These are phyloP conservation scores for Sebastes steindachneri DNA, from an alignment of 2,797 vertebrate species.

Conservation along the genomic window DNA sequence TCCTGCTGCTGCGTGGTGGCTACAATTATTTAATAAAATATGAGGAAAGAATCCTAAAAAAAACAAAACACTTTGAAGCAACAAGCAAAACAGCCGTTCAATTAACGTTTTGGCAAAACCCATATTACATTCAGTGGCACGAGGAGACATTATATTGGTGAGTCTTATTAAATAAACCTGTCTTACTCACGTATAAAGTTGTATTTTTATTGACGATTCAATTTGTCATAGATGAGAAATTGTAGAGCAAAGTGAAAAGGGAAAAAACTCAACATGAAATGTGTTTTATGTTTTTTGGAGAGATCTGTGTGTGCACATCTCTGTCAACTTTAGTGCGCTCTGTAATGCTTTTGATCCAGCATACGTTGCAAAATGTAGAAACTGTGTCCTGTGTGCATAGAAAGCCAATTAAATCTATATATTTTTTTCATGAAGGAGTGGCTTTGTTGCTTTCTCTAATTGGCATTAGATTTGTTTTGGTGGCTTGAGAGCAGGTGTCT, in stretches of 20 bases:
- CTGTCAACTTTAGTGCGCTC: neutral
- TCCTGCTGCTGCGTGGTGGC: neutral
- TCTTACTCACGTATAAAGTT: neutral
- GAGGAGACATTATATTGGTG: neutral
- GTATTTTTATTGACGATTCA: neutral
- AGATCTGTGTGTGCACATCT: no score
- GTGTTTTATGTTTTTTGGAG: neutral
- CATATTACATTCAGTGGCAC: neutral
- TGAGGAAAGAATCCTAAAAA: neutral
- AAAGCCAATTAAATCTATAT: no score
- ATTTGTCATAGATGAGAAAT: neutral
- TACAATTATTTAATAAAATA: neutral
- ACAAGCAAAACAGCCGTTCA: neutral
- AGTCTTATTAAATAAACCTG: neutral
- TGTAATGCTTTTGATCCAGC: neutral
- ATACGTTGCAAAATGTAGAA: neutral
- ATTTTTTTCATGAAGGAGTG: neutral
- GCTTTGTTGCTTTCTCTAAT: neutral
- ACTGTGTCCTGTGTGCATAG: no score
- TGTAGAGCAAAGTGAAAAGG: neutral
- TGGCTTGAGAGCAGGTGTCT: neutral
- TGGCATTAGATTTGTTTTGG: neutral
- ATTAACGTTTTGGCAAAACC: neutral
- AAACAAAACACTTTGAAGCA: neutral
- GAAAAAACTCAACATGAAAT: neutral